Percentiles rank a stretch among this genome's conserved stretches.
Conservation (phyloP, 2,888 invertebrate species). For the Dioctria rufipes region DNA sequence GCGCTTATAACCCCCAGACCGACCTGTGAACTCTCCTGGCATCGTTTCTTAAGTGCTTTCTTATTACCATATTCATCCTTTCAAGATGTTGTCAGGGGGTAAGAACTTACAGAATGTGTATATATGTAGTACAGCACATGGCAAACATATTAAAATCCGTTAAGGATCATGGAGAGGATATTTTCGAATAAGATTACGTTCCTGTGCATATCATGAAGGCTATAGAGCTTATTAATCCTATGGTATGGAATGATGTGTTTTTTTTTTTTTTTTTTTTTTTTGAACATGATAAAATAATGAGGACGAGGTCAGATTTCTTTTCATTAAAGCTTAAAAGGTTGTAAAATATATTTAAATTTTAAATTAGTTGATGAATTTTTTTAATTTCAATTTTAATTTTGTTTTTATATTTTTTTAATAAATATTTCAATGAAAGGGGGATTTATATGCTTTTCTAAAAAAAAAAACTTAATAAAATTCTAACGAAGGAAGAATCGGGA, state of each 20-base stretch:
- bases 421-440: no score
- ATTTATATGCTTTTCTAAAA: no score
- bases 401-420: no score
- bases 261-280: not conserved
- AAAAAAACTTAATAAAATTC: no score
- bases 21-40: slow-evolving; percentile 24
- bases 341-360: slow-evolving; percentile 26
- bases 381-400: no score
- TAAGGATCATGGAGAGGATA: slow-evolving; percentile 46
- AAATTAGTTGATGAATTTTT: slow-evolving; percentile 22
- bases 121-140: slow-evolving; percentile 28
- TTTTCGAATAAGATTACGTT: slow-evolving; percentile 38
- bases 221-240: slow-evolving; percentile 8
- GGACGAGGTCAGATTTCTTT: slow-evolving; percentile 27
- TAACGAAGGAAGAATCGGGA: no score
- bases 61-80: slow-evolving; percentile 53
- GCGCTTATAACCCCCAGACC: slow-evolving; percentile 5
- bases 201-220: no score
- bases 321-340: not conserved
- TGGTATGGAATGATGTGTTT: not conserved
- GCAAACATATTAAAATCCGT: slow-evolving; percentile 51
- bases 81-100: slow-evolving; percentile 48
- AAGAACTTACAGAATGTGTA: slow-evolving; percentile 38
- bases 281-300: not conserved
- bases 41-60: slow-evolving; percentile 39